phyloP scores from a whole-genome alignment of 2,888 invertebrate genomes.

The Cactoblastis cactorum region DNA sequence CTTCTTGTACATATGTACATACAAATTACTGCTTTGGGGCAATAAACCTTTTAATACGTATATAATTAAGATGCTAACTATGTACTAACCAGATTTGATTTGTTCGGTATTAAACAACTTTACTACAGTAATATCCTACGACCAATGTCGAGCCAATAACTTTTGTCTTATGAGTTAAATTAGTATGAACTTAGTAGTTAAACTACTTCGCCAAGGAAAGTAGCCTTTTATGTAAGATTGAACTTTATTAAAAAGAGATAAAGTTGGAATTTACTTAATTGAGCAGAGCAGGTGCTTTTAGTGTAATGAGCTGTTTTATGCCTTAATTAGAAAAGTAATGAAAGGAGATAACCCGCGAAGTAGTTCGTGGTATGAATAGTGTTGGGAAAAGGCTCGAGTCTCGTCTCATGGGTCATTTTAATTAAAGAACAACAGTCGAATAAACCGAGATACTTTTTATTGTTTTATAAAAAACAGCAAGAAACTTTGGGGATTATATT shows the following conservation, averaged over 20 bases:
- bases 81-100: not conserved
- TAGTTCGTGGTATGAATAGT: constrained; percentile 11
- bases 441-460: not conserved
- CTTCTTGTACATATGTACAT: not conserved
- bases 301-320: constrained; percentile 14
- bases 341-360: constrained; percentile 15
- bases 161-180: not conserved
- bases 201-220: not conserved
- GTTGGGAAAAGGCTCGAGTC: not conserved
- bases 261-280: not conserved
- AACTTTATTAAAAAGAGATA: not conserved
- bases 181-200: not conserved
- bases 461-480: not conserved
- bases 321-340: constrained; percentile 20
- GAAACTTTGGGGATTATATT: too few species aligned
- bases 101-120: constrained; percentile 1
- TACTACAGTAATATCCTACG: not conserved
- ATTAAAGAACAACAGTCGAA: too few species aligned
- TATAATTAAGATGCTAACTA: constrained; percentile 1
- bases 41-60: not conserved
- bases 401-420: not conserved
- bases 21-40: not conserved
- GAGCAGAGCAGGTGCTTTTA: not conserved
- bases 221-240: not conserved
- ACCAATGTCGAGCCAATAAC: not conserved